Evolutionary conservation across 2,797 vertebrate genomes (phyloP).

Genomic region (Threskiornis aethiopicus): DNA sequence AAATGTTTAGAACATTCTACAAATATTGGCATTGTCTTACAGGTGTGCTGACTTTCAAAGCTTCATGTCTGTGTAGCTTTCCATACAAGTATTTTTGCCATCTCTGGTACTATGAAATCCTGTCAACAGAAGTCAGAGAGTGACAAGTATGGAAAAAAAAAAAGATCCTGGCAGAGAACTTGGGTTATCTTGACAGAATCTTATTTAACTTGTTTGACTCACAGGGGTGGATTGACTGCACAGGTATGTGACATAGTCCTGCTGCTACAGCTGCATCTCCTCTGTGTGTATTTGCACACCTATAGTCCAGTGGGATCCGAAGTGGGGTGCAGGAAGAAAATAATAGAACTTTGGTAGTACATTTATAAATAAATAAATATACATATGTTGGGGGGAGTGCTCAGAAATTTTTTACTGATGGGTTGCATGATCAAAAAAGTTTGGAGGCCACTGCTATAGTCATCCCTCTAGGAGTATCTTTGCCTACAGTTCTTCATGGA

Average conservation of each 20-base stretch:
- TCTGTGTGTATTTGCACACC: neutral
- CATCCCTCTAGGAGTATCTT: neutral
- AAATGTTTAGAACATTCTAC: neutral
- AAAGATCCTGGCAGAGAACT: neutral
- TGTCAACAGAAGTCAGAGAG: neutral
- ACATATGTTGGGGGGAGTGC: neutral
- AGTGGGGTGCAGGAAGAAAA: neutral
- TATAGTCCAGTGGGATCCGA: neutral
- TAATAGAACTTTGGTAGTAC: neutral
- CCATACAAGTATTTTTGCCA: neutral
- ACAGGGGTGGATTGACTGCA: too few species aligned
- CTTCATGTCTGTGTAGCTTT: neutral
- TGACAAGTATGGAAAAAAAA: neutral
- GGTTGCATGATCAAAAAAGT: neutral
- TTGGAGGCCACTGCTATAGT: neutral
- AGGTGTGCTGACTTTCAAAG: neutral
- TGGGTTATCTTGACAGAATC: neutral
- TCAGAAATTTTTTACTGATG: neutral
- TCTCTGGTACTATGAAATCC: neutral
- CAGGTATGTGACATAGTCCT: too few species aligned
- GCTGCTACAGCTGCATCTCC: neutral
- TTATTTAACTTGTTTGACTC: neutral
- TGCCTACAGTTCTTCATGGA: neutral
- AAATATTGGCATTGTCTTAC: neutral
- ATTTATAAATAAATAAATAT: neutral